Percentiles rank a stretch among this genome's conserved stretches.
Conservation (phyloP, 1,140 invertebrate species). For the Chelonus insularis region DNA sequence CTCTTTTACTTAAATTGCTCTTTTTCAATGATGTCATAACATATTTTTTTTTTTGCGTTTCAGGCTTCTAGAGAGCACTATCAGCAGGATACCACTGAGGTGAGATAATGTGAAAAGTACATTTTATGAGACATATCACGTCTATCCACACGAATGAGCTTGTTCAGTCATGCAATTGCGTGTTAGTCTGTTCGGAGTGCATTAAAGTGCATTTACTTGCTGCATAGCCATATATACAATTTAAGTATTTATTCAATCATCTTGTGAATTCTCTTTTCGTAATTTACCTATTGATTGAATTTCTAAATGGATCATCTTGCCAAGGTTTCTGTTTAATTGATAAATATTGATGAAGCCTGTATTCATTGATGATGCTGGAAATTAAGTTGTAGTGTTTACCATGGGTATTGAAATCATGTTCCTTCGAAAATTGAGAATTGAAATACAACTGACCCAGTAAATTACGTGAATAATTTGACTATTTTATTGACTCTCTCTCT, state of each 20-base stretch:
- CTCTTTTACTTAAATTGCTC: slow-evolving; percentile 3
- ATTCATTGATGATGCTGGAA: no score
- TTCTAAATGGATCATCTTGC: neutral
- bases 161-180: slow-evolving; percentile 18
- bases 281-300: neutral
- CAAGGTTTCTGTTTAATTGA: neutral
- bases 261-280: neutral
- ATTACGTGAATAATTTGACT: neutral
- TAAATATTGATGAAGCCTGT: slow-evolving; percentile 3
- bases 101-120: slow-evolving; percentile 43
- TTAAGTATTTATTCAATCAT: neutral
- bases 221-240: neutral
- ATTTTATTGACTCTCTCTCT: neutral
- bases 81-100: slow-evolving; percentile 52
- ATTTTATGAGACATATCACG: slow-evolving; percentile 26
- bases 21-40: slow-evolving; percentile 32
- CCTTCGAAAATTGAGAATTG: neutral
- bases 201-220: neutral
- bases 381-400: neutral
- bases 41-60: slow-evolving; percentile 37
- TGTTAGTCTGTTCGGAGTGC: neutral
- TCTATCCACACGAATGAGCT: slow-evolving; percentile 16
- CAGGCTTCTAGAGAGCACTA: slow-evolving; percentile 41
- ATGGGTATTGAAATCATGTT: neutral
- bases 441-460: slow-evolving; percentile 5